Percentiles rank a stretch among this genome's conserved stretches.
These are phyloP conservation scores for Sebastes minor DNA, from an alignment of 2,797 vertebrate genomes.

Conservation along the genomic window DNA sequence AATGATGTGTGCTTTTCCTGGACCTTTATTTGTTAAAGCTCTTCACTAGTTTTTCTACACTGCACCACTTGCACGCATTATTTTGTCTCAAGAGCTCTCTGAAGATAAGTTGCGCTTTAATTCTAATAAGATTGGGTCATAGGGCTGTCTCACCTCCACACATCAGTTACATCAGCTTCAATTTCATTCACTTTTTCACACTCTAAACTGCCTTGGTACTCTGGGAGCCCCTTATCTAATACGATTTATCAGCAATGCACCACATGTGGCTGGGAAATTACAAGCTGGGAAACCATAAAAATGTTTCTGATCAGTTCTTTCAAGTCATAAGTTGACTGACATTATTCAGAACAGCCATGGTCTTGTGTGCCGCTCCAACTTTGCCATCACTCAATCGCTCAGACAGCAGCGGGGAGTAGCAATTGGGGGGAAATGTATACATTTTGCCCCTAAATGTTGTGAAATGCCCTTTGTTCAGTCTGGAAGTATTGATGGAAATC, in stretches of 20 bases:
- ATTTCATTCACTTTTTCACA: conserved; percentile 37
- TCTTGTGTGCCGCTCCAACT: conserved; percentile 26
- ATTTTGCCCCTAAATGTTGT: conserved; percentile 10
- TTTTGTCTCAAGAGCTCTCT: neutral
- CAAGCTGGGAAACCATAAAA: conserved; percentile 16
- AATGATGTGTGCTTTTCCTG: neutral
- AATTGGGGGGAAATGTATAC: neutral
- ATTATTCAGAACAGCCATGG: conserved; percentile 28
- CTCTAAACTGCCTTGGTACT: conserved; percentile 29
- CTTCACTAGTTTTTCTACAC: neutral
- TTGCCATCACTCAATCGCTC: conserved; percentile 21
- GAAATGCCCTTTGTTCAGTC: conserved; percentile 24
- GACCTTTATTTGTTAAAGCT: neutral
- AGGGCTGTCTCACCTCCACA: conserved; percentile 22
- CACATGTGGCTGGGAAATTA: conserved; percentile 41
- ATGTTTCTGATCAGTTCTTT: conserved; percentile 38
- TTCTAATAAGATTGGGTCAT: conserved; percentile 18
- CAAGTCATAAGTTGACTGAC: conserved; percentile 30
- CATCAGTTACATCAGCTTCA: conserved; percentile 40
- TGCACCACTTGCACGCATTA: neutral
- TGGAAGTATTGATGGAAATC: conserved; percentile 20
- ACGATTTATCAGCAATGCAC: conserved; percentile 50
- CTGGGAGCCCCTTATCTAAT: conserved; percentile 41
- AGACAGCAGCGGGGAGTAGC: neutral
- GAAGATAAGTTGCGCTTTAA: conserved; percentile 19